Evolutionary conservation across 2,888 invertebrate species (phyloP), one percentile per base, ranked within the genome.

Genomic region (Leptopterna dolabrata): DNA sequence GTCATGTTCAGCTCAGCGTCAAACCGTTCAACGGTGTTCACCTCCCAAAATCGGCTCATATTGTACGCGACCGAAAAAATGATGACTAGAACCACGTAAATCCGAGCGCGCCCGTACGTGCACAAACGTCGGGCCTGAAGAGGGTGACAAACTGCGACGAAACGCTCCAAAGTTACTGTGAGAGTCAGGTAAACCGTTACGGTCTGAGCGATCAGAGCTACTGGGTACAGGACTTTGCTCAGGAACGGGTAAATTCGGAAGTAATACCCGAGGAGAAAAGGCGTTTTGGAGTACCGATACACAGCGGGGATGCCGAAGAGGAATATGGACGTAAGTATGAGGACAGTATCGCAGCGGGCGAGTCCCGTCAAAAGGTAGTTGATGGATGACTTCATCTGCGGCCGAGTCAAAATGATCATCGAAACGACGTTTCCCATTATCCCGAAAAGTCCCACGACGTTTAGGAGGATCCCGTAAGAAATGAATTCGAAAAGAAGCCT

Each of bases 381-480:
- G 91, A 98, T 97, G 91, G 98, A 98, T 88, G 97, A 97, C 91
- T 97, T 95, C 98, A 99, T 98, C 92, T 98, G 96, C 30, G 98
- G 97, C 86, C 97, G 94, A 88, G 97, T 96, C 83, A 98, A 93
- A 90, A 98, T 97, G 88, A 88, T 95, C 94, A 97, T 96, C 63
- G 98, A 95, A 87, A 98, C 95, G 87, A 96, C 94, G 92, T 98
- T 98, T 89, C 98, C 98, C 73, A 97, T 93, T 89, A 98, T 94
- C 7, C 98, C 98, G 90, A 96, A 95, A 36, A 96, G 92, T 88
- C 96, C 96, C 90, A 98, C 94, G 78, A 94, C 92, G 92, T 97
- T 97, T 87, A 97, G 93, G 90, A 97, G 93, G 89, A 97, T 93
- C 88, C 97, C 97, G 92, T 96, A 96, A 89, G 96, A 94, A 92